Base-by-base conservation (phyloP, 2,888 invertebrate genomes). In the Oscheius onirici region DNA sequence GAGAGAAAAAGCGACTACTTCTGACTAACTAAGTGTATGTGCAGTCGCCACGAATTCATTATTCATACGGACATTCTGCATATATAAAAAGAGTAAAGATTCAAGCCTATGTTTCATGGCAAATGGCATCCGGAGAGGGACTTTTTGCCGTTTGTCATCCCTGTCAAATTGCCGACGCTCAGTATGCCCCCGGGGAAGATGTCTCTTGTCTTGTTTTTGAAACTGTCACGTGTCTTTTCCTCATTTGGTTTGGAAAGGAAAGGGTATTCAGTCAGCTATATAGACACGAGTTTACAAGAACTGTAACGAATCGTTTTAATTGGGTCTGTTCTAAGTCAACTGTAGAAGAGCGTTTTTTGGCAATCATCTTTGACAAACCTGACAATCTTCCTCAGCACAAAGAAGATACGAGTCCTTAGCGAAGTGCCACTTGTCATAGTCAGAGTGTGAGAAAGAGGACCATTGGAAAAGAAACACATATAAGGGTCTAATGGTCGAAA, bases 91-190 rank as follows among this genome's bases (percentile, higher is more conserved):
- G 57, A 34, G 40, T n/a, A 20, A 41, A 57, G 40, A 57, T 17
- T 43, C 46, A 8, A 3, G n/a, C 3, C 20, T 41, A 58, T 58
- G 11, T 40, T 22, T 43, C 34, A 40, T 58, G 58, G 34, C 58
- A 58, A 58, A 58, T 52, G 58, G 57, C 57, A 57, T 57, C 57
- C 57, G 34, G 34, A 57, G 57, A 57, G 57, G 58, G 17, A 15
- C 40, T 43, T 58, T 58, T 58, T 58, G 57, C 40, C 40, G 24
- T 58, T 40, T 58, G 58, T 58, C 58, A 40, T 55, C 55, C 13
- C 58, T 34, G n/a, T 41, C 58, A 58, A 55, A 55, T 34, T 34
- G 34, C 34, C 34, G 34, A 34, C 34, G 34, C 34, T 34, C 34
- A 34, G 55, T 17, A n/a, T 20, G 11, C 58, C 58, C 58, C 20